phyloP scores from a whole-genome alignment of 2,888 invertebrate species.

The Erebia aethiops region DNA sequence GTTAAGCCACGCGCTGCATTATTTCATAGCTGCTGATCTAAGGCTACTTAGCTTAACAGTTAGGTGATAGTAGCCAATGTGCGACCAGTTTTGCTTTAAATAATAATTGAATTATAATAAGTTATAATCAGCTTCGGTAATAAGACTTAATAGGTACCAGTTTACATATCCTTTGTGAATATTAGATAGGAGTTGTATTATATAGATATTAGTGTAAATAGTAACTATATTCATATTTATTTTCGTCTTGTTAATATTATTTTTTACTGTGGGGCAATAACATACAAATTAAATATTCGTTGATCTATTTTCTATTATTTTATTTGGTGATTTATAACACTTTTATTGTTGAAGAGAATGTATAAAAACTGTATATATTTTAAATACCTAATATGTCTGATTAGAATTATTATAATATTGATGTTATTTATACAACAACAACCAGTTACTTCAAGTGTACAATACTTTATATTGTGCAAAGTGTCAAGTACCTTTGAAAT shows the following conservation, averaged over 20 bases:
- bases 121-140: constrained; percentile 63
- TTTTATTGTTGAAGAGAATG: constrained; percentile 47
- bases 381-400: background rate
- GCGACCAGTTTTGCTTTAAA: constrained; percentile 44
- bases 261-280: constrained; percentile 70
- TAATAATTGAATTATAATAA: constrained; percentile 57
- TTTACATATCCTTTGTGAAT: constrained; percentile 80
- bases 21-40: too few relatives aligned
- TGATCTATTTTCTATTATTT: constrained; percentile 66
- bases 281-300: constrained; percentile 63
- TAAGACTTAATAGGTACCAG: constrained; percentile 74
- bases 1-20: too few relatives aligned
- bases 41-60: too few relatives aligned
- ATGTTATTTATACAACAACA: background rate
- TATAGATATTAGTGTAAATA: constrained; percentile 78
- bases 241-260: constrained; percentile 45
- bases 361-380: background rate
- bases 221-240: constrained; percentile 48
- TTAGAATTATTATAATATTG: background rate
- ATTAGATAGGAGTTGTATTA: constrained; percentile 75
- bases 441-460: background rate
- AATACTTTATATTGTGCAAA: background rate
- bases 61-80: too few relatives aligned
- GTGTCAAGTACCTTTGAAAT: background rate
- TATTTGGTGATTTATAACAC: constrained; percentile 48